Evolutionary conservation across 2,888 invertebrate genomes (phyloP).

Genomic region (Parnassius glacialis): DNA sequence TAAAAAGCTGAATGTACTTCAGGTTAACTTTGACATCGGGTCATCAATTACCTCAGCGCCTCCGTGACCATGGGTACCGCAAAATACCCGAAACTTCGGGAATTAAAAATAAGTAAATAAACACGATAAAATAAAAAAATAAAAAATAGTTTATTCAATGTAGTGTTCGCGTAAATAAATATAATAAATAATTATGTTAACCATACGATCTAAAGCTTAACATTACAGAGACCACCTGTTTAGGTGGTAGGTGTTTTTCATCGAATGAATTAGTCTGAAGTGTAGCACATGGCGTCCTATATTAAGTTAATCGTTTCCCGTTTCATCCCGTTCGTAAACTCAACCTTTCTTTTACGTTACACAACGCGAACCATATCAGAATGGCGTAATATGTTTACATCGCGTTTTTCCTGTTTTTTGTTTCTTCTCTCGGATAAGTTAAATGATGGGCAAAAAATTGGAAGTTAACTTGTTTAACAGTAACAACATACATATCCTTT

Average conservation of each 20-base stretch:
- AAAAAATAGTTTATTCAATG: no score
- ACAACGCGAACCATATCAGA: slow-evolving; percentile 20
- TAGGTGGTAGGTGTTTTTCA: slow-evolving; percentile 42
- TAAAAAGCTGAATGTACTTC: no score
- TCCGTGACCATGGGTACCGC: no score
- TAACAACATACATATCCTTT: no score
- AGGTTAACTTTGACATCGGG: no score
- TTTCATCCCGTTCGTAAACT: slow-evolving; percentile 49
- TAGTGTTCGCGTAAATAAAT: no score
- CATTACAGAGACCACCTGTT: slow-evolving; percentile 44
- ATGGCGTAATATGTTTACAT: background rate
- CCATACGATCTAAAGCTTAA: background rate
- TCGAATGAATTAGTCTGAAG: slow-evolving; percentile 42
- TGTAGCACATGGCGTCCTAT: slow-evolving; percentile 59
- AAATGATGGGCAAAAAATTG: no score
- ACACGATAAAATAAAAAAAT: no score
- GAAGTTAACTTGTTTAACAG: no score
- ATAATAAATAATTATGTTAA: background rate
- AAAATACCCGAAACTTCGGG: no score
- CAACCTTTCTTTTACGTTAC: slow-evolving; percentile 29
- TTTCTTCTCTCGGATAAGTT: background rate
- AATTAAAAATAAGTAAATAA: no score
- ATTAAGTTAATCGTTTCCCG: slow-evolving; percentile 64
- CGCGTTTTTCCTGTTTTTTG: background rate
- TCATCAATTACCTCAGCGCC: no score